Percentiles rank a stretch among this genome's conserved stretches.
phyloP scores from a whole-genome alignment of 1,140 invertebrate genomes.

The Dendrolimus kikuchii region DNA sequence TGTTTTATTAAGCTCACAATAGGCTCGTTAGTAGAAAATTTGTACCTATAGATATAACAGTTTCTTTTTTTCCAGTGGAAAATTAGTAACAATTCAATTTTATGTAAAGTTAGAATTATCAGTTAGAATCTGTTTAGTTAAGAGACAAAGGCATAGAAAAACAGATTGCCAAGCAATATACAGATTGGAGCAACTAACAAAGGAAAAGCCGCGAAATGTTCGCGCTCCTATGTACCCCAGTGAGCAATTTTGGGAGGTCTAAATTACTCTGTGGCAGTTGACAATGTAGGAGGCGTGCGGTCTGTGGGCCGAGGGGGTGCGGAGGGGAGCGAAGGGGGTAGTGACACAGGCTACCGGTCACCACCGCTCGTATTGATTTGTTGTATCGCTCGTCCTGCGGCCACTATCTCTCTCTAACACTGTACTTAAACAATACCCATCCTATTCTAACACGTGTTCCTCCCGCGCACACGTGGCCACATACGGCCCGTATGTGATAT shows the following conservation, averaged over 20 bases:
- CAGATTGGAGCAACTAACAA: conserved; percentile 12
- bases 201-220: conserved; percentile 14
- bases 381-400: conserved; percentile 70
- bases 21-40: too few relatives aligned
- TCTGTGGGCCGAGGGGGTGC: conserved; percentile 30
- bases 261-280: conserved; percentile 57
- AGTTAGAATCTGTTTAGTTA: too few relatives aligned
- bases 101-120: too few relatives aligned
- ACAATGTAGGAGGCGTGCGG: conserved; percentile 67
- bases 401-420: conserved; percentile 50
- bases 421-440: conserved; percentile 19
- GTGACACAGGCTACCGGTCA: conserved; percentile 71
- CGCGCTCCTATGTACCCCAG: conserved; percentile 7
- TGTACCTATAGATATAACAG: too few relatives aligned
- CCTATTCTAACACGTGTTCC: conserved; percentile 40
- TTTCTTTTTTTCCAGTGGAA: too few relatives aligned
- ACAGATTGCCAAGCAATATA: conserved; percentile 1
- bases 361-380: conserved; percentile 71
- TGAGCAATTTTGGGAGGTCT: conserved; percentile 27
- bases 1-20: too few relatives aligned
- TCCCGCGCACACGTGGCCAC: conserved; percentile 50
- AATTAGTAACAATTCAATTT: too few relatives aligned
- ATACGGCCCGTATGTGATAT: conserved; percentile 44
- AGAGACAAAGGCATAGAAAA: too few relatives aligned
- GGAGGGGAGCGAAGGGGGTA: conserved; percentile 31